phyloP scores from a whole-genome alignment of 2,113 vertebrate genomes.

The Paedocypris sp. region DNA sequence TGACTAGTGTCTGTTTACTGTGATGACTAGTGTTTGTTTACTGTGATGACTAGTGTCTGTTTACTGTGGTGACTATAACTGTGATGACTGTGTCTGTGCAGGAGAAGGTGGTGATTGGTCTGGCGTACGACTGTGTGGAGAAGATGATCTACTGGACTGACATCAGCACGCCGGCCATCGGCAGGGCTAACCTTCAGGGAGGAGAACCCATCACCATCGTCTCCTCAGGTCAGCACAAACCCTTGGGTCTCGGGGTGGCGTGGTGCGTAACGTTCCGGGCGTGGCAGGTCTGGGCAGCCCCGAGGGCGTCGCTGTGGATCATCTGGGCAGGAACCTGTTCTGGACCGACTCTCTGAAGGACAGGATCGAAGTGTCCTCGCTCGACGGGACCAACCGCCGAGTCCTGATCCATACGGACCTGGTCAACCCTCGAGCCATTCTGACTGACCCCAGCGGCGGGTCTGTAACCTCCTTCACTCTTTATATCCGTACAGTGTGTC shows the following conservation, averaged over 20 bases:
- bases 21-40: no score
- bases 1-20: no score
- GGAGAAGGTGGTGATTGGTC: constrained; percentile 81
- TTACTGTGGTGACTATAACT: no score
- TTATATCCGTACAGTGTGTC: no score
- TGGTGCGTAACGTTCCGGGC: neutral
- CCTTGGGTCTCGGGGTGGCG: neutral
- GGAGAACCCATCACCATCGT: constrained; percentile 64
- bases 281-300: constrained; percentile 76
- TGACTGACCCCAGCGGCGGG: constrained; percentile 71
- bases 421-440: constrained; percentile 83
- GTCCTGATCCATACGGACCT: constrained; percentile 75
- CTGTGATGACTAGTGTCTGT: no score
- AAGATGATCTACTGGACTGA: constrained; percentile 89
- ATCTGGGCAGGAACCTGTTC: constrained; percentile 81
- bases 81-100: constrained; percentile 36
- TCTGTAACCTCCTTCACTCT: constrained; percentile 49
- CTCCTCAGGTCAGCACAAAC: constrained; percentile 71
- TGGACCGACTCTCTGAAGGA: constrained; percentile 89
- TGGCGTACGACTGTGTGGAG: constrained; percentile 82
- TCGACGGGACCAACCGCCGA: constrained; percentile 76
- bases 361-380: constrained; percentile 76
- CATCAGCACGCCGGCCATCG: constrained; percentile 78
- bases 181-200: constrained; percentile 68
- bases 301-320: constrained; percentile 83